A percentile compares a stretch with the other conserved stretches of the same genome.
Evolutionary conservation across 2,888 invertebrate species (phyloP).

Genomic region (Mythimna lalbum): DNA sequence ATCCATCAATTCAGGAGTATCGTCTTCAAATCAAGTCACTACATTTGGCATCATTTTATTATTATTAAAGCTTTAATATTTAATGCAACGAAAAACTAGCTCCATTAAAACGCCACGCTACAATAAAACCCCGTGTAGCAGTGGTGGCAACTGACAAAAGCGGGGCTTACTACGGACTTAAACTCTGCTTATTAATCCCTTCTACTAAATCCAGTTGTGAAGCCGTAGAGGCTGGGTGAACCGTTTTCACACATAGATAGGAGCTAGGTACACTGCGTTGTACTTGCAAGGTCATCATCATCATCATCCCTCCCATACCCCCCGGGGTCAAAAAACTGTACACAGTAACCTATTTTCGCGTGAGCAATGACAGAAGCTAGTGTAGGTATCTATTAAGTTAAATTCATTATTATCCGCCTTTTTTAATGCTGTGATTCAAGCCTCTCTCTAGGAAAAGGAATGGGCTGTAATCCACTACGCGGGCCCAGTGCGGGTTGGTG

Average conservation of each 20-base stretch:
- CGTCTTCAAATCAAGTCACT: neutral
- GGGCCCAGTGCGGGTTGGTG: too few species aligned
- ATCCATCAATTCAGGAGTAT: too few species aligned
- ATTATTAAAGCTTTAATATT: neutral
- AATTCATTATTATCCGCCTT: too few species aligned
- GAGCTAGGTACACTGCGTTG: neutral
- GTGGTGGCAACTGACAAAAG: conserved; percentile 3
- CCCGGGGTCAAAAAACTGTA: too few species aligned
- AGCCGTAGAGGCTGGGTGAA: conserved; percentile 11
- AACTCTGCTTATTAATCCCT: conserved; percentile 29
- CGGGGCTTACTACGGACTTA: conserved; percentile 32
- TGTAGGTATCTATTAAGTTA: too few species aligned
- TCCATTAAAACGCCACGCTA: neutral
- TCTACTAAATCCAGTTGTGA: conserved; percentile 26
- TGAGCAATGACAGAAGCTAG: too few species aligned
- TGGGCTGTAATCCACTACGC: too few species aligned
- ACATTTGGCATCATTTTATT: neutral
- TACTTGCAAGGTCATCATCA: neutral
- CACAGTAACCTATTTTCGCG: too few species aligned
- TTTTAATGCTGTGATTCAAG: too few species aligned
- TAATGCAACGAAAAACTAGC: neutral
- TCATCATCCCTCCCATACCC: too few species aligned
- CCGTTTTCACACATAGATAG: neutral
- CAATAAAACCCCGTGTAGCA: conserved; percentile 9
- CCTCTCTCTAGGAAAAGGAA: too few species aligned